Evolutionary conservation across 2,797 vertebrate species (phyloP).

Genomic region (Helarctos malayanus): DNA sequence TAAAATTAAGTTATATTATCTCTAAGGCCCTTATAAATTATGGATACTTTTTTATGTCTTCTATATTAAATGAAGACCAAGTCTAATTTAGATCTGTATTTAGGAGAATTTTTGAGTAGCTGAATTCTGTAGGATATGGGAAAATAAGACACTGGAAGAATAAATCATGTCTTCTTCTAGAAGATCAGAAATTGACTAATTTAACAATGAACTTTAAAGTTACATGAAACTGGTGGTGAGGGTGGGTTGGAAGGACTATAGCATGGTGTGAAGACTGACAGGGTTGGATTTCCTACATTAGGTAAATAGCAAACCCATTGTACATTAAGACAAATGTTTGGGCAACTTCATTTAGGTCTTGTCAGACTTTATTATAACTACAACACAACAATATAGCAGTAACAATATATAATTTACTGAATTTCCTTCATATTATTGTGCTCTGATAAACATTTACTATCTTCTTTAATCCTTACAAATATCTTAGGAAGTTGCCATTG

Average conservation of each 20-base stretch:
- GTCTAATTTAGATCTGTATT: neutral
- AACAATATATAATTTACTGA: neutral
- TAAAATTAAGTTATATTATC: neutral
- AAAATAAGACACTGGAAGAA: neutral
- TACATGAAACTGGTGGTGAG: neutral
- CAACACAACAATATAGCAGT: neutral
- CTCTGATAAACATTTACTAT: neutral
- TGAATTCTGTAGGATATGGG: neutral
- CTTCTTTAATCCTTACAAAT: neutral
- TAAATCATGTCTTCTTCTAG: neutral
- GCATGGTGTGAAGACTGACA: neutral
- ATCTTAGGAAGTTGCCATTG: neutral
- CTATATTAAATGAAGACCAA: neutral
- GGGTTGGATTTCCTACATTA: neutral
- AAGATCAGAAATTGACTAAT: neutral
- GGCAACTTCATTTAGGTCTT: neutral
- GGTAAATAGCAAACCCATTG: neutral
- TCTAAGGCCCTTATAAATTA: neutral
- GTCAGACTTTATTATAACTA: neutral
- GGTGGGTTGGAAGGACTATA: neutral
- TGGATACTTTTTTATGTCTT: neutral
- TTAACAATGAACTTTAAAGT: neutral
- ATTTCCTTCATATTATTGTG: neutral
- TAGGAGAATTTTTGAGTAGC: neutral
- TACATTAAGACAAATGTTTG: neutral